Evolutionary conservation across 2,888 invertebrate species (phyloP), one percentile per base, ranked within the genome.

Genomic region (Myopa testacea): DNA sequence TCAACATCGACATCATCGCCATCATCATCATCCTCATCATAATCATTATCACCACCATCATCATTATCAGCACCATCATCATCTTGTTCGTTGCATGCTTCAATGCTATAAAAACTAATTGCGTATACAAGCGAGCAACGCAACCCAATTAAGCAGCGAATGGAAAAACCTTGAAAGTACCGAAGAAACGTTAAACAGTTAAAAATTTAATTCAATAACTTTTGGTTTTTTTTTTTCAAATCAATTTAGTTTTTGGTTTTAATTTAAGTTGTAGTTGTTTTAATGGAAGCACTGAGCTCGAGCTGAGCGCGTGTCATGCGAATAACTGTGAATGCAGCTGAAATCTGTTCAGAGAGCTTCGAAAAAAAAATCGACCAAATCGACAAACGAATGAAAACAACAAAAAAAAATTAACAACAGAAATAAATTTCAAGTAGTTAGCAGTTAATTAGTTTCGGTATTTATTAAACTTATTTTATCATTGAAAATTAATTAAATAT

Each of bases 101-200:
- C 14, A 34, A 14, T 38, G 65, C 38, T 37, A 38, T 14, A 65
- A 65, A 65, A 65, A 37, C 12, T 38, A 38, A 65, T 65, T 38
- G 37, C 65, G 38, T 65, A 26, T n/a, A 62, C 26, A 19, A 26
- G n/a, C 62, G 10, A 34, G 38, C 65, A 55, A 55, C 55, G 14
- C 37, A 8, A 65, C 65, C 38, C 37, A 34, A 37, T 65, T 65
- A 65, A 16, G 37, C 65, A 65, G 65, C 38, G 65, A 65, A 34
- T 65, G 65, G 34, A 65, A 38, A 62, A 65, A 65, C 65, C 65
- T 65, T 65, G 65, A 65, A 38, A 65, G 34, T 37, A 62, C 38
- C 65, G 65, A 65, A 65, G 37, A 34, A 14, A 55, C 55, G 55
- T n/a, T 55, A 5, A n/a, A 55, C 55, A n/a, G 55, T 55, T 55